A percentile compares a stretch with the other conserved stretches of the same genome.
phyloP scores from a whole-genome alignment of 2,888 invertebrate genomes.

The Disparrhopalites patrizii region DNA sequence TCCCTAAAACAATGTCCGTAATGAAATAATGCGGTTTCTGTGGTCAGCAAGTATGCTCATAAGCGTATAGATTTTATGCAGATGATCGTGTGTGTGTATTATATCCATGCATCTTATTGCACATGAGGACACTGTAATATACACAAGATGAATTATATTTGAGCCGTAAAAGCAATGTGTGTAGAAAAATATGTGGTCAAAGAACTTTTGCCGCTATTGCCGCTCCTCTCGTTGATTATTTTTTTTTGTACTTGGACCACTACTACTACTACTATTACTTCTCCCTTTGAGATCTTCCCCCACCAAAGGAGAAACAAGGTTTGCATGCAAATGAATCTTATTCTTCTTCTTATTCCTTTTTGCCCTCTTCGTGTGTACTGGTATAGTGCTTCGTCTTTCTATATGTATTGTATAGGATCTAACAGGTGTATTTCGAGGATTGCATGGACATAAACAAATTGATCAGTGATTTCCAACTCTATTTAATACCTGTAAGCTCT shows the following conservation, averaged over 20 bases:
- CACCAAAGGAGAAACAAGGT: conserved; percentile 9
- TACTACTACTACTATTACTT: neutral
- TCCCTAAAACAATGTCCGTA: conserved; percentile 16
- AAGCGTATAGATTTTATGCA: too few relatives aligned
- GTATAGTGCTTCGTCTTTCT: too few relatives aligned
- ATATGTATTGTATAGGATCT: too few relatives aligned
- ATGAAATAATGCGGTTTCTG: conserved; percentile 15
- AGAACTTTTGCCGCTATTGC: conserved; percentile 21
- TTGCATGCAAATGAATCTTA: conserved; percentile 9
- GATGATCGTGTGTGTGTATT: too few relatives aligned
- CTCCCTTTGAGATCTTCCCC: neutral
- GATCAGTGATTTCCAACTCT: neutral
- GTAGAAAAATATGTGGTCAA: conserved; percentile 18
- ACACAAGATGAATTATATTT: conserved; percentile 13
- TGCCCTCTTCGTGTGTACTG: neutral
- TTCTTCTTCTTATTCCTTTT: neutral
- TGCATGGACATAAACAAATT: conserved; percentile 2
- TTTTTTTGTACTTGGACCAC: neutral
- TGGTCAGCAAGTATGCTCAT: conserved; percentile 6
- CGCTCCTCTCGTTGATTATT: conserved; percentile 21
- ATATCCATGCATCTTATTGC: too few relatives aligned
- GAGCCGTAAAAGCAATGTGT: conserved; percentile 12
- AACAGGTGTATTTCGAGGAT: neutral
- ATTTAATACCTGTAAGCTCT: neutral
- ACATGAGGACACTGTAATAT: too few relatives aligned